These are phyloP conservation scores for Operophtera brumata DNA, from an alignment of 2,888 invertebrate genomes.

Conservation along the genomic window DNA sequence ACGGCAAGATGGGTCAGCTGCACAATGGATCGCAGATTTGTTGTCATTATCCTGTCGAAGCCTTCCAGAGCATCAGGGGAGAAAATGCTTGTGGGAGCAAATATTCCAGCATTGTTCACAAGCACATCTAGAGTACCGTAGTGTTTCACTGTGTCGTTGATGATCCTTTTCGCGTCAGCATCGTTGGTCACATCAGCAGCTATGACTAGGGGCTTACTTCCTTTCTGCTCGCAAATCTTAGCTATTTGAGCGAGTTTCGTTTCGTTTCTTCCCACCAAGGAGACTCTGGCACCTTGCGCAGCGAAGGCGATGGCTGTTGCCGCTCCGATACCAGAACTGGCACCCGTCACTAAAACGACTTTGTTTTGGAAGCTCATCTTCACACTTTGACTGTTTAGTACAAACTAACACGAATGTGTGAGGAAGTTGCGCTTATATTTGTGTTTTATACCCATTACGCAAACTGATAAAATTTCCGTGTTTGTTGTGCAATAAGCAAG, in stretches of 20 bases:
- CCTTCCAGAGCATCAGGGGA: slow-evolving; percentile 16
- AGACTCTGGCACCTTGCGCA: slow-evolving; percentile 77
- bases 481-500: neutral
- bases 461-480: neutral
- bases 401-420: neutral
- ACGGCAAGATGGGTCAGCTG: slow-evolving; percentile 26
- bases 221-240: slow-evolving; percentile 26
- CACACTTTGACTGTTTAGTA: neutral
- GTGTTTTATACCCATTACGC: neutral
- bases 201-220: slow-evolving; percentile 25
- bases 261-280: slow-evolving; percentile 82
- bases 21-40: slow-evolving; percentile 24
- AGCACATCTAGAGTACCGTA: slow-evolving; percentile 28
- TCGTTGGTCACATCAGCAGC: slow-evolving; percentile 29
- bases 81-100: slow-evolving; percentile 7
- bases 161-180: slow-evolving; percentile 23
- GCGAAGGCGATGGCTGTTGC: slow-evolving; percentile 81
- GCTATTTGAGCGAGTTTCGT: slow-evolving; percentile 81
- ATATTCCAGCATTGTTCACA: slow-evolving; percentile 33
- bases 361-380: slow-evolving; percentile 40
- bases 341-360: slow-evolving; percentile 78
- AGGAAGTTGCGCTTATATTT: neutral
- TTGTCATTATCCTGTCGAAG: slow-evolving; percentile 27
- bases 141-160: slow-evolving; percentile 24
- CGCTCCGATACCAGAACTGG: slow-evolving; percentile 84